phyloP scores from a whole-genome alignment of 2,113 vertebrate genomes.

The Coptodon bakossiorum region DNA sequence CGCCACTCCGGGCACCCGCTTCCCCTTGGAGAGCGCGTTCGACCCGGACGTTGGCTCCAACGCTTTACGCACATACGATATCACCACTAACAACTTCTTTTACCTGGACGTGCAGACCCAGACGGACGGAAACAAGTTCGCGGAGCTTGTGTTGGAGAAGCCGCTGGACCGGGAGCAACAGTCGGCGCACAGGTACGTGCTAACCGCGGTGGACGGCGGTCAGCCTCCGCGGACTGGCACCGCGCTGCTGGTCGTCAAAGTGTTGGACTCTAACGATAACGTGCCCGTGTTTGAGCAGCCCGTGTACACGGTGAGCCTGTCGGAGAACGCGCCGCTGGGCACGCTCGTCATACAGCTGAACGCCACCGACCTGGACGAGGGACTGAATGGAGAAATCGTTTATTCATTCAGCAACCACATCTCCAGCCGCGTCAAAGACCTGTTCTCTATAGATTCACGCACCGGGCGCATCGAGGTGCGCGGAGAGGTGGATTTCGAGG shows the following conservation, averaged over 20 bases:
- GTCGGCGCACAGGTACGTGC: conserved; percentile 91
- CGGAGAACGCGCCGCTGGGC: conserved; percentile 89
- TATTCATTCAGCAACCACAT: conserved; percentile 97
- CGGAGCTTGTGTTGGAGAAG: conserved; percentile 91
- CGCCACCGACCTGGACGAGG: conserved; percentile 92
- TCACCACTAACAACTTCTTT: conserved; percentile 93
- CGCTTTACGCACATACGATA: conserved; percentile 92
- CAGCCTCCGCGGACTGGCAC: conserved; percentile 90
- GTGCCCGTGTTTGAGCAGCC: conserved; percentile 93
- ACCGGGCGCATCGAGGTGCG: conserved; percentile 90
- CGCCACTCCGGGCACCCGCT: conserved; percentile 92
- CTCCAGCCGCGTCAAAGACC: conserved; percentile 83
- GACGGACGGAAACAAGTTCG: conserved; percentile 90
- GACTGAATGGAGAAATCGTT: conserved; percentile 89
- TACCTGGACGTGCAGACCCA: conserved; percentile 95
- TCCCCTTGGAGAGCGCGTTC: conserved; percentile 94
- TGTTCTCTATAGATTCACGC: conserved; percentile 85
- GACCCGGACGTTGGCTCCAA: conserved; percentile 96
- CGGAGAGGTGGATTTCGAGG: conserved; percentile 92
- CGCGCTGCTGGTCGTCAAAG: conserved; percentile 88
- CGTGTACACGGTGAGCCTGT: conserved; percentile 87
- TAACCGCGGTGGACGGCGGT: conserved; percentile 94
- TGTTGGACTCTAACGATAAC: conserved; percentile 96
- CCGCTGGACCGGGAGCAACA: conserved; percentile 94
- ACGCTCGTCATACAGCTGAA: conserved; percentile 93